These are phyloP conservation scores for Hirundichthys speculiger DNA, from an alignment of 2,113 vertebrate genomes.

Conservation along the genomic window DNA sequence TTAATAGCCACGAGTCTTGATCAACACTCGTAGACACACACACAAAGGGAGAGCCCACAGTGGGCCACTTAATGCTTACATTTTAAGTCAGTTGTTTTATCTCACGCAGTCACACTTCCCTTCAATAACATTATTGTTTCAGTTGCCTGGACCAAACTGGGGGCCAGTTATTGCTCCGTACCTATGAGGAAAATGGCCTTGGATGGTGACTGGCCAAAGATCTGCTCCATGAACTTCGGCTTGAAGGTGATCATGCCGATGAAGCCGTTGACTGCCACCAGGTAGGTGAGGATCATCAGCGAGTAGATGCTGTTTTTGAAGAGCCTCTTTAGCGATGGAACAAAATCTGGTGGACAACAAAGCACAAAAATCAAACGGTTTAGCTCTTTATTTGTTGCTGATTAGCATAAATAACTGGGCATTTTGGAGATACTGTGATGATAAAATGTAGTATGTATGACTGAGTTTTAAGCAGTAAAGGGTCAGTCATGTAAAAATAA, in stretches of 20 bases:
- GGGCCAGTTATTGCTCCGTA: constrained; percentile 49
- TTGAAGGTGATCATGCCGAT: constrained; percentile 98
- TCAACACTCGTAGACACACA: not conserved
- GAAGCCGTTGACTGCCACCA: constrained; percentile 88
- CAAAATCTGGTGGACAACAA: constrained; percentile 82
- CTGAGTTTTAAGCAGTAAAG: too few species aligned
- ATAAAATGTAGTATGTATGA: too few species aligned
- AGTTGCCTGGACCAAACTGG: not conserved
- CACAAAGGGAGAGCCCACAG: constrained; percentile 9
- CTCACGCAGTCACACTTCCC: constrained; percentile 61
- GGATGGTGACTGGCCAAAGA: constrained; percentile 90
- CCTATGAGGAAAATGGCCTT: constrained; percentile 94
- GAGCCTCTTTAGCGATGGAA: constrained; percentile 88
- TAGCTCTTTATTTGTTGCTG: not conserved
- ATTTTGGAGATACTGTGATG: too few species aligned
- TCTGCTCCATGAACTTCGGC: constrained; percentile 93
- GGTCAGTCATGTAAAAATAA: too few species aligned
- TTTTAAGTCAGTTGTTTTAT: constrained; percentile 40
- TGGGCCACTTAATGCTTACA: not conserved
- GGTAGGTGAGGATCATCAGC: constrained; percentile 85
- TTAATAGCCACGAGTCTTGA: constrained; percentile 17
- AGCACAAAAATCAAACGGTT: not conserved
- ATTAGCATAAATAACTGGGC: too few species aligned
- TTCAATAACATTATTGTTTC: constrained; percentile 69
- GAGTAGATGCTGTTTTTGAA: constrained; percentile 87